These are phyloP conservation scores for Plecturocebus donacophilus DNA, from an alignment of 2,113 vertebrate genomes.

Conservation along the genomic window DNA sequence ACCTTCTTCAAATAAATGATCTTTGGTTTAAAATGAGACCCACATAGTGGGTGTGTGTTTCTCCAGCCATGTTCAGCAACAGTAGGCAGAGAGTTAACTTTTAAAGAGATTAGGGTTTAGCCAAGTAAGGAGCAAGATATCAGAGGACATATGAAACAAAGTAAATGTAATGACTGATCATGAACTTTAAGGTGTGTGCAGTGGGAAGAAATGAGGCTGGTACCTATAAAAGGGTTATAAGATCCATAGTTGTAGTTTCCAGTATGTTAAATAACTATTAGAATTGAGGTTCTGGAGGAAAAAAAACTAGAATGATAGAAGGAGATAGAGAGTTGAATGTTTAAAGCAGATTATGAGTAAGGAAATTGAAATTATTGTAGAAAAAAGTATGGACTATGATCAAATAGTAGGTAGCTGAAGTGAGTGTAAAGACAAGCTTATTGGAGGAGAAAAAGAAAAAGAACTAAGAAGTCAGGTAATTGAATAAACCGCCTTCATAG, in stretches of 20 bases:
- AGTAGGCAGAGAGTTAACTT: background rate
- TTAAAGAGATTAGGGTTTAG: background rate
- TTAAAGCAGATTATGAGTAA: background rate
- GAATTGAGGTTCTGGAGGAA: background rate
- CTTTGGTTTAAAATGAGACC: background rate
- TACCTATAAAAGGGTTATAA: accelerated
- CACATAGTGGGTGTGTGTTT: background rate
- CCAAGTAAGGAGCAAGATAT: background rate
- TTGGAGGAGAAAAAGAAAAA: background rate
- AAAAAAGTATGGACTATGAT: background rate
- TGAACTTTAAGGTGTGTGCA: background rate
- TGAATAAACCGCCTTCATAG: background rate
- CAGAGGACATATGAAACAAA: background rate
- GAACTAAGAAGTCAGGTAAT: background rate
- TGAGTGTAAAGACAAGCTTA: background rate
- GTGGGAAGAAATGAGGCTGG: background rate
- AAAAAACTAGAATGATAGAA: background rate
- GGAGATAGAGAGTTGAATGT: background rate
- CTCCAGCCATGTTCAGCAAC: background rate
- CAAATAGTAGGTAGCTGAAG: background rate
- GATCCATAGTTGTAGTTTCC: background rate
- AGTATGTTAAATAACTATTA: background rate
- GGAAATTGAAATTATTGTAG: background rate
- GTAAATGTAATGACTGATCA: background rate
- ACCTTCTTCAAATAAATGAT: background rate